Conservation (phyloP, 2,113 vertebrate species). For the Phrynosoma platyrhinos region DNA sequence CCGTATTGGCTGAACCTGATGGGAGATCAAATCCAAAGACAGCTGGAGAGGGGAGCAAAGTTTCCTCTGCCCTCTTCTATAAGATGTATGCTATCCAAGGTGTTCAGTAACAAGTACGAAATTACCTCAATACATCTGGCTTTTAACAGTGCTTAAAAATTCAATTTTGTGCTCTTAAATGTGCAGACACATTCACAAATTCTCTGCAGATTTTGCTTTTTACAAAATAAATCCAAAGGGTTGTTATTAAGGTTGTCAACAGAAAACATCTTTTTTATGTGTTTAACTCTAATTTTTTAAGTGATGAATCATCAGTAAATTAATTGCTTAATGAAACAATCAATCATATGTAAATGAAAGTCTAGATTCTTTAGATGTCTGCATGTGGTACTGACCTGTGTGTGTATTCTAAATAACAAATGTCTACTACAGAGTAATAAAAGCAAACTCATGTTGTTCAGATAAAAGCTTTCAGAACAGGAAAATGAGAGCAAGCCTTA, state of each 20-base stretch:
- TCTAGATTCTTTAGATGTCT: background rate
- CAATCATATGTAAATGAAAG: background rate
- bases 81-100: background rate
- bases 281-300: background rate
- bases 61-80: too few relatives aligned
- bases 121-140: background rate
- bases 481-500: constrained; percentile 22
- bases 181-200: background rate
- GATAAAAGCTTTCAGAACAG: constrained; percentile 12
- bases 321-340: background rate
- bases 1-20: too few relatives aligned
- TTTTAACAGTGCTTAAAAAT: background rate
- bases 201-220: background rate
- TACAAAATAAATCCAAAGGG: background rate
- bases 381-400: background rate
- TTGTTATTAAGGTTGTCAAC: background rate
- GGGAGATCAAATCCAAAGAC: too few relatives aligned
- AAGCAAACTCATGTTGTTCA: constrained; percentile 13
- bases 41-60: too few relatives aligned
- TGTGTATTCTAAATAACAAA: background rate
- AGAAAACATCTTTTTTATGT: background rate
- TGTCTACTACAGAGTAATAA: background rate
- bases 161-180: background rate
- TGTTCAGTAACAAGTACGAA: background rate
- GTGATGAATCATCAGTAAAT: background rate